Percentiles rank a stretch among this genome's conserved stretches.
phyloP scores from a whole-genome alignment of 92 coral and sea anemone genomes.

The Parazoanthus darwini region DNA sequence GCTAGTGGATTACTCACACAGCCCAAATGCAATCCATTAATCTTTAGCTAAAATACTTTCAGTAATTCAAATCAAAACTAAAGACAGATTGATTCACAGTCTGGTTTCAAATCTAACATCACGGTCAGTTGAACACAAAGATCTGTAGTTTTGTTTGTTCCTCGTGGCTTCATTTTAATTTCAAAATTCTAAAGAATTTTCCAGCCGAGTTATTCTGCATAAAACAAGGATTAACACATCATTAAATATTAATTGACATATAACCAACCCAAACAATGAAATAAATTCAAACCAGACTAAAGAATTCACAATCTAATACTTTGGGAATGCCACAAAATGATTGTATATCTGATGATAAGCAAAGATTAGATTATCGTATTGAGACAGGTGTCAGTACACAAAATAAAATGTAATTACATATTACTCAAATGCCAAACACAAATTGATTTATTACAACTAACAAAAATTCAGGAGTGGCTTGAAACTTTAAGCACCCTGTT shows the following conservation, averaged over 20 bases:
- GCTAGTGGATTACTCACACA: background rate
- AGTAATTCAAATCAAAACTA: background rate
- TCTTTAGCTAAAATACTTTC: background rate
- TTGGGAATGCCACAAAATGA: slow-evolving; percentile 10
- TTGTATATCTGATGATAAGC: background rate
- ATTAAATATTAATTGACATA: slow-evolving; percentile 24
- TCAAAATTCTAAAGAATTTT: slow-evolving; percentile 16
- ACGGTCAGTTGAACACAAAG: background rate
- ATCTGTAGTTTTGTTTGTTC: background rate
- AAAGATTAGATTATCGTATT: background rate
- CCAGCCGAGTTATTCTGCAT: background rate
- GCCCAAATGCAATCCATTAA: background rate
- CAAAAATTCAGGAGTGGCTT: background rate
- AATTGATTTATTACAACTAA: background rate
- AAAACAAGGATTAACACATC: slow-evolving; percentile 3
- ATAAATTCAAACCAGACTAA: background rate
- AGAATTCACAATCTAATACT: background rate
- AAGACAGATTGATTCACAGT: background rate
- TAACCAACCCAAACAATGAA: background rate
- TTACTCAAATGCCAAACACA: background rate
- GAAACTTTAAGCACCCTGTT: background rate
- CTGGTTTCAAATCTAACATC: slow-evolving; percentile 1
- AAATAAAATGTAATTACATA: background rate
- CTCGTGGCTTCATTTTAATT: slow-evolving; percentile 7
- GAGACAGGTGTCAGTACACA: background rate